Conservation (phyloP, 2,888 invertebrate genomes). For the Drosophila flavopinicola region DNA sequence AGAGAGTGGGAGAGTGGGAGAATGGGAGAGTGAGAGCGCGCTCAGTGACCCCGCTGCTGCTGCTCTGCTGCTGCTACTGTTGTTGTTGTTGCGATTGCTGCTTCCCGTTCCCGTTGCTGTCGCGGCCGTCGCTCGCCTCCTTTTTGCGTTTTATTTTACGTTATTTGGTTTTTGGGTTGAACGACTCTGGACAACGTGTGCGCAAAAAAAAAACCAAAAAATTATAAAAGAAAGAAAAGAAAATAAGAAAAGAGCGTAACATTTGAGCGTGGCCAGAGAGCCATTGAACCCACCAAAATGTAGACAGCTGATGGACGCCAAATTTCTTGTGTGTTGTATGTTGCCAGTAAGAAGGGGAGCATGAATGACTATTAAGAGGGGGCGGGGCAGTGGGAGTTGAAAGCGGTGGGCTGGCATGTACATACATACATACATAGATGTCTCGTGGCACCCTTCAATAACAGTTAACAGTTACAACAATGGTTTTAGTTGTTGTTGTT, state of each 20-base stretch:
- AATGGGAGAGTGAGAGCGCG: constrained; percentile 37
- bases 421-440: constrained; percentile 37
- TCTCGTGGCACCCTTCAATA: constrained; percentile 38
- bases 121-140: constrained; percentile 23
- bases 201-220: constrained; percentile 51
- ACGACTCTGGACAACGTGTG: constrained; percentile 74
- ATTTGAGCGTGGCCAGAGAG: constrained; percentile 51
- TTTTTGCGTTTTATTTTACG: constrained; percentile 68
- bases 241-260: constrained; percentile 63
- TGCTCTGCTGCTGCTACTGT: constrained; percentile 24
- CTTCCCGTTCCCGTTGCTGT: constrained; percentile 35
- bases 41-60: constrained; percentile 64
- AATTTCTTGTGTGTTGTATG: constrained; percentile 7
- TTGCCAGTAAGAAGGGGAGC: constrained; percentile 6
- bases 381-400: constrained; percentile 1
- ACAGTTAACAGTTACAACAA: constrained; percentile 34
- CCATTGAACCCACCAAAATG: constrained; percentile 73
- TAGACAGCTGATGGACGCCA: constrained; percentile 66
- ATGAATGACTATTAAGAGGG: not conserved
- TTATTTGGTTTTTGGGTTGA: constrained; percentile 75
- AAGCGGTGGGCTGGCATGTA: no score
- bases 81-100: constrained; percentile 19
- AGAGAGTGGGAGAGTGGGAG: constrained; percentile 10
- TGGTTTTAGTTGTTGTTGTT: constrained; percentile 11
- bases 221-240: constrained; percentile 36